Conservation (phyloP, 2,797 vertebrate species). For the Prunella strophiata region DNA sequence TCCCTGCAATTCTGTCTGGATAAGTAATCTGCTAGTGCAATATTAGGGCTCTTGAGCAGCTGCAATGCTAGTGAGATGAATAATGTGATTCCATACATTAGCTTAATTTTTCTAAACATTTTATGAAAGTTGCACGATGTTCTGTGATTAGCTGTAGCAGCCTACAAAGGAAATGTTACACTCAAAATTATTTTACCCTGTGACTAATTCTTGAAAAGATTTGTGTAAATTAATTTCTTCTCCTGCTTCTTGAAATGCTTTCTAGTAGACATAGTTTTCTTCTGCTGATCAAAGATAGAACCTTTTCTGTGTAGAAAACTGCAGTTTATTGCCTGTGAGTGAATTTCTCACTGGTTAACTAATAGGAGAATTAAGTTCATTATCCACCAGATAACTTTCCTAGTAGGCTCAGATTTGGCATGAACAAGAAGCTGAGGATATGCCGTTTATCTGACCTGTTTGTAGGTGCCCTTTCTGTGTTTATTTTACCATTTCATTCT, state of each 20-base stretch:
- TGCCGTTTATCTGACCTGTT: background rate
- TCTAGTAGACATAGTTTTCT: background rate
- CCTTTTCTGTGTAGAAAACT: background rate
- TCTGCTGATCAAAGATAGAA: background rate
- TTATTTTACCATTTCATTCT: constrained; percentile 30
- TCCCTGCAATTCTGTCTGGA: background rate
- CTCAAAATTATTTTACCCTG: background rate
- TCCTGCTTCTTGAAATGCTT: background rate
- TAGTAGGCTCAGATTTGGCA: background rate
- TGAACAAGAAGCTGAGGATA: background rate
- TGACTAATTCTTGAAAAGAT: background rate
- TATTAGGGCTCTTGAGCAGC: background rate
- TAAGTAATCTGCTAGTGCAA: background rate
- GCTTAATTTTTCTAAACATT: background rate
- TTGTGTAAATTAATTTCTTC: background rate
- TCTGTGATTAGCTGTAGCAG: background rate
- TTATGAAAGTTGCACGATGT: background rate
- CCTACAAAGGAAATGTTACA: background rate
- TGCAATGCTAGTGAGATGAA: background rate
- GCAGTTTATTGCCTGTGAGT: background rate
- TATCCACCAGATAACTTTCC: background rate
- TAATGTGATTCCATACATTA: background rate
- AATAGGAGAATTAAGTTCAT: background rate
- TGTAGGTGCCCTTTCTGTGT: background rate
- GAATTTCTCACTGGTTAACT: background rate